These are phyloP conservation scores for Oreortyx pictus DNA, from an alignment of 2,797 vertebrate genomes.

Conservation along the genomic window DNA sequence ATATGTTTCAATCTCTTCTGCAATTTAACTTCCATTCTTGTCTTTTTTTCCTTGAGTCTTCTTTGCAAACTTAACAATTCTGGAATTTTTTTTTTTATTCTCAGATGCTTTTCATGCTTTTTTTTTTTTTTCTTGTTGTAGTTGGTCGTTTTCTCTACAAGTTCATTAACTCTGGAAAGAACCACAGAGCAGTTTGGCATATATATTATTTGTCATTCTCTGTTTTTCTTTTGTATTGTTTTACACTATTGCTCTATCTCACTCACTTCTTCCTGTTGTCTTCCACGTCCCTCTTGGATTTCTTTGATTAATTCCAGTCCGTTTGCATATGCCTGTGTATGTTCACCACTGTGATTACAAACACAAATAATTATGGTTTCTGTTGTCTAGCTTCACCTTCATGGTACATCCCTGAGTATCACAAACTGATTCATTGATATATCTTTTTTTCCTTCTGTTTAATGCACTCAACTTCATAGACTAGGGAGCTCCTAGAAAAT, in stretches of 20 bases:
- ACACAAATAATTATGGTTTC: not conserved
- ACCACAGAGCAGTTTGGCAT: not conserved
- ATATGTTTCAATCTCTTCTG: constrained; percentile 4
- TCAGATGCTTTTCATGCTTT: constrained; percentile 25
- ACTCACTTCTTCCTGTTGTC: not conserved
- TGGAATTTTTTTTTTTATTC: constrained; percentile 36
- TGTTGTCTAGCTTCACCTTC: not conserved
- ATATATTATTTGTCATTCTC: constrained; percentile 12
- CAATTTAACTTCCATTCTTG: constrained; percentile 5
- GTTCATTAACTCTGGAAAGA: not conserved
- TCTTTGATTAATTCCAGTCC: not conserved
- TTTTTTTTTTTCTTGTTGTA: not conserved
- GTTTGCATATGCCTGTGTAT: not conserved
- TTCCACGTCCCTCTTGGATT: not conserved
- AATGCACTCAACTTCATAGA: not conserved
- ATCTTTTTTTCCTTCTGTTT: not conserved
- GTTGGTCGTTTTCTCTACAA: constrained; percentile 22
- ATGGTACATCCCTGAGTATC: not conserved
- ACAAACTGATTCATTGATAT: not conserved
- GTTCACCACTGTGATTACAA: not conserved
- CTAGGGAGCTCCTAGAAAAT: not conserved
- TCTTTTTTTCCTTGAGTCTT: not conserved
- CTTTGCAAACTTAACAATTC: not conserved
- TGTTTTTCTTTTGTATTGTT: not conserved
- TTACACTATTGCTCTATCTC: not conserved